Percentiles rank a stretch among this genome's conserved stretches.
Conservation (phyloP, 2,888 invertebrate species). For the Euphydryas editha region DNA sequence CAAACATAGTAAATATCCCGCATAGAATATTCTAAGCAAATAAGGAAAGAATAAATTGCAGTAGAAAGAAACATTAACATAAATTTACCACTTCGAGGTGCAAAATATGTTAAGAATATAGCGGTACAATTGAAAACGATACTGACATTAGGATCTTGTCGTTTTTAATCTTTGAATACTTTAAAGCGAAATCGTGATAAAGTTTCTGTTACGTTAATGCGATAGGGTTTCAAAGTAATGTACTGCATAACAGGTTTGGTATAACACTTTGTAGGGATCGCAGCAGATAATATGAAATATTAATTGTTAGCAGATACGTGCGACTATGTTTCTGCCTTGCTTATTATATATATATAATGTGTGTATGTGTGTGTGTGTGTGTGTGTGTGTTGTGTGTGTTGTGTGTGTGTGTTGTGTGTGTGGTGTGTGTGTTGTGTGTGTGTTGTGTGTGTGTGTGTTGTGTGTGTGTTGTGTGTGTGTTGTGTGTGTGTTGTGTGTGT, state of each 20-base stretch:
- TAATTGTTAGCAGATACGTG: too few species aligned
- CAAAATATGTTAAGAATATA: neutral
- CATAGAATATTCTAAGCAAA: neutral
- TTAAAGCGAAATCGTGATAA: conserved; percentile 1
- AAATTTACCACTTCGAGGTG: neutral
- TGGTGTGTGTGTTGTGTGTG: too few species aligned
- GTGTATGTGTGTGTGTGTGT: too few species aligned
- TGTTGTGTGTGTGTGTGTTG: too few species aligned
- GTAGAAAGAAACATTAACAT: neutral
- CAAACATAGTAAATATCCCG: too few species aligned
- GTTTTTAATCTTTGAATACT: neutral
- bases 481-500: too few species aligned
- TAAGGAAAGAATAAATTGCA: neutral
- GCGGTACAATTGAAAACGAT: conserved; percentile 1
- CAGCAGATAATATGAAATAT: conserved; percentile 2
- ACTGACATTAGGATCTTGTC: conserved; percentile 2
- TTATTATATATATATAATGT: too few species aligned
- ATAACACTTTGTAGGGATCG: neutral
- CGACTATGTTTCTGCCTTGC: too few species aligned
- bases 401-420: too few species aligned
- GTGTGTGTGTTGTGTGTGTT: too few species aligned
- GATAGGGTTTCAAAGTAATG: neutral
- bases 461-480: too few species aligned
- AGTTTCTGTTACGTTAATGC: neutral
- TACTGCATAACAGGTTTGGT: neutral